These are phyloP conservation scores for Oxycera nigricornis DNA, from an alignment of 2,888 invertebrate species.

Conservation along the genomic window DNA sequence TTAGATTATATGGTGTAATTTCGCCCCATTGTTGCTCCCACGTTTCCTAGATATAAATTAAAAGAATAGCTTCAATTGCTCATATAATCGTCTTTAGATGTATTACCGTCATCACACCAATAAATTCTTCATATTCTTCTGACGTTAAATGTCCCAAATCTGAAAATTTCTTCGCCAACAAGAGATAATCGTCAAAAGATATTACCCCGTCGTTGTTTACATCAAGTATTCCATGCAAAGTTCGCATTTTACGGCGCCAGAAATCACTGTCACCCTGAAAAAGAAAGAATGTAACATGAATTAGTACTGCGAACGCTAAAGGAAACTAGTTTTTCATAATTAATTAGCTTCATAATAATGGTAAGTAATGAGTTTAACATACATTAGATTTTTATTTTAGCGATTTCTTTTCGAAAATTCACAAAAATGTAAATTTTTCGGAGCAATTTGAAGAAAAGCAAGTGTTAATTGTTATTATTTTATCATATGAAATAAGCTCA, in stretches of 20 bases:
- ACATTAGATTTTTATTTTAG: no score
- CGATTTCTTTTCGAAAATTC: no score
- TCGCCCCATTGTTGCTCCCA: constrained; percentile 88
- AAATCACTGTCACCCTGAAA: constrained; percentile 66
- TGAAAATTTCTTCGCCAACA: constrained; percentile 77
- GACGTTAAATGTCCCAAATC: constrained; percentile 76
- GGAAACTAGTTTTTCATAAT: no score
- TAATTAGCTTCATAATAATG: no score
- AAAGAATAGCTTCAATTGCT: constrained; percentile 39
- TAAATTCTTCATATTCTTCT: constrained; percentile 73
- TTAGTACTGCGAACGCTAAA: no score
- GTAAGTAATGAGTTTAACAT: no score
- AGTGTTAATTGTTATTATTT: no score
- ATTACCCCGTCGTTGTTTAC: constrained; percentile 86
- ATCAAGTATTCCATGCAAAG: constrained; percentile 81
- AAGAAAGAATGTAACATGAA: constrained; percentile 28
- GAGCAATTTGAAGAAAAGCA: no score
- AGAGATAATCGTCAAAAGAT: constrained; percentile 80
- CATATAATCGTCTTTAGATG: neutral
- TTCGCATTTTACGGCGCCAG: constrained; percentile 86
- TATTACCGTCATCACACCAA: constrained; percentile 71
- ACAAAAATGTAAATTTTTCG: no score
- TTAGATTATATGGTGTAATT: constrained; percentile 79
- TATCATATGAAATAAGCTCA: no score
- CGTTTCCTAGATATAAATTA: constrained; percentile 65